A percentile compares a stretch with the other conserved stretches of the same genome.
phyloP scores from a whole-genome alignment of 2,797 vertebrate genomes.

The Oophaga sylvatica region DNA sequence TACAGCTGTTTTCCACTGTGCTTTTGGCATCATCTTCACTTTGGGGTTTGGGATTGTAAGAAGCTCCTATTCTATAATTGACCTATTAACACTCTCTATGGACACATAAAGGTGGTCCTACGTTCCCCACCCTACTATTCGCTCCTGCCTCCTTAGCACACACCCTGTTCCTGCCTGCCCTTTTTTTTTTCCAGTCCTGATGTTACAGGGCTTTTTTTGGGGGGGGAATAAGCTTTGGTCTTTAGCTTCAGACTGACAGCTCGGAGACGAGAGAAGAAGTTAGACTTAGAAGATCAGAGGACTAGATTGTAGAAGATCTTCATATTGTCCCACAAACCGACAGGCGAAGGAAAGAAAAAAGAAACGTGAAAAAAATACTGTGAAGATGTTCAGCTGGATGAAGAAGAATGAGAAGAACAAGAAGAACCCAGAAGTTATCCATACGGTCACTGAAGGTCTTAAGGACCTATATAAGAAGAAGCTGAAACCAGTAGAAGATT shows the following conservation, averaged over 20 bases:
- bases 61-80: neutral
- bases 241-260: constrained; percentile 37
- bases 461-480: constrained; percentile 88
- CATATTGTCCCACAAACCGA: neutral
- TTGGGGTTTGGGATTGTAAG: neutral
- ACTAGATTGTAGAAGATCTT: neutral
- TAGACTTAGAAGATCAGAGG: neutral
- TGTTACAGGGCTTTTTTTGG: constrained; percentile 23
- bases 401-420: constrained; percentile 80
- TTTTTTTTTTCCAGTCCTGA: constrained; percentile 43
- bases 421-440: constrained; percentile 88
- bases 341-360: neutral
- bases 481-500: constrained; percentile 88
- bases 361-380: constrained; percentile 3
- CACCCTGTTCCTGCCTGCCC: constrained; percentile 60
- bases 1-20: constrained; percentile 44
- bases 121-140: constrained; percentile 39
- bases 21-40: constrained; percentile 3
- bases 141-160: constrained; percentile 46
- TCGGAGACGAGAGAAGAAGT: neutral
- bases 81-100: constrained; percentile 22
- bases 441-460: constrained; percentile 90
- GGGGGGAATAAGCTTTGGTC: constrained; percentile 9
- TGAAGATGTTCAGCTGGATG: constrained; percentile 90
- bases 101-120: constrained; percentile 50